phyloP scores from a whole-genome alignment of 2,888 invertebrate genomes.

The Lathronympha strigana region DNA sequence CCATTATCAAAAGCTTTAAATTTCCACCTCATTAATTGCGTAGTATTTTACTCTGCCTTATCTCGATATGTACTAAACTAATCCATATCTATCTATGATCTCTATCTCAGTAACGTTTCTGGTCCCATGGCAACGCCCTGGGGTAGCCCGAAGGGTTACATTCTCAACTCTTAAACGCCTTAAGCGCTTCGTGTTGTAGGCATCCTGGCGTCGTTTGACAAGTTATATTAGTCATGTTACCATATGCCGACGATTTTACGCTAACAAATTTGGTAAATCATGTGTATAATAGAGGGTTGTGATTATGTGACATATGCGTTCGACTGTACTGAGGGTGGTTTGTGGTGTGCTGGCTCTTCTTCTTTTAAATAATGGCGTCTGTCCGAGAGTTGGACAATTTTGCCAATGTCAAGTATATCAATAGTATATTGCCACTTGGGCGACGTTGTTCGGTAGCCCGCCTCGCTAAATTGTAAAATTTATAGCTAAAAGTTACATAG shows the following conservation, averaged over 20 bases:
- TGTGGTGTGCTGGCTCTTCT: neutral
- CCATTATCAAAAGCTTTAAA: neutral
- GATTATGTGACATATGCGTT: slow-evolving; percentile 21
- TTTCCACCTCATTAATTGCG: neutral
- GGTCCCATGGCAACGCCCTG: slow-evolving; percentile 14
- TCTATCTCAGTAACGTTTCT: neutral
- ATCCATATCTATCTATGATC: slow-evolving; percentile 9
- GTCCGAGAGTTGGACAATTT: too few relatives aligned
- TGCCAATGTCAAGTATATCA: too few relatives aligned
- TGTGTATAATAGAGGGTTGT: slow-evolving; percentile 24
- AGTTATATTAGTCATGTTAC: neutral
- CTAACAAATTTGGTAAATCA: slow-evolving; percentile 28
- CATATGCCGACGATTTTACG: slow-evolving; percentile 30
- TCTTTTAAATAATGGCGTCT: too few relatives aligned
- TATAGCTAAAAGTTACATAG: too few relatives aligned
- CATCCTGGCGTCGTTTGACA: neutral
- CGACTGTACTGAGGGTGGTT: slow-evolving; percentile 5
- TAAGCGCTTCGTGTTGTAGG: neutral
- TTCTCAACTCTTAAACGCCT: neutral
- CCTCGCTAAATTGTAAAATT: too few relatives aligned
- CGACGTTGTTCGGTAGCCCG: too few relatives aligned
- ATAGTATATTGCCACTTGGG: too few relatives aligned
- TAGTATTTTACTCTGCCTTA: neutral
- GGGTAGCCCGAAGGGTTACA: slow-evolving; percentile 11
- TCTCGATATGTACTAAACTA: neutral